Percentiles rank a stretch among this genome's conserved stretches.
These are phyloP conservation scores for Luperina testacea DNA, from an alignment of 2,888 invertebrate genomes.

Conservation along the genomic window DNA sequence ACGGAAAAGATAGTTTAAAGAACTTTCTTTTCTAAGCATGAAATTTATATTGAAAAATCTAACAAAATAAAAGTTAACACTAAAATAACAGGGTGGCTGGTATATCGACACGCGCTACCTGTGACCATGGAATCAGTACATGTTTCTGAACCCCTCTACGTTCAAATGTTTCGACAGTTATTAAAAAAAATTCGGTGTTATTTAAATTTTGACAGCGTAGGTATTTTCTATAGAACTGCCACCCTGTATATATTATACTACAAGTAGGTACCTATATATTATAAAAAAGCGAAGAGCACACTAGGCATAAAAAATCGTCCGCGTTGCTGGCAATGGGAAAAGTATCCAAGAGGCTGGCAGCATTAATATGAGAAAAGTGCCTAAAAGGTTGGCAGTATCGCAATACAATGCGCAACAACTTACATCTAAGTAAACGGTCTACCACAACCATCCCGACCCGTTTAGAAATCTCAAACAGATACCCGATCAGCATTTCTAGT, in stretches of 20 bases:
- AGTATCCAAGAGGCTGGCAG: too few relatives aligned
- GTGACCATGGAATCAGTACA: too few relatives aligned
- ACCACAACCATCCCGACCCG: conserved; percentile 25
- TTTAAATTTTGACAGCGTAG: background rate
- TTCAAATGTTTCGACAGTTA: too few relatives aligned
- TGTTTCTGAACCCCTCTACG: too few relatives aligned
- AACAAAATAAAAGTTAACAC: background rate
- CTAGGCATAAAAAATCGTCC: background rate
- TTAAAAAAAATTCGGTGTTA: background rate
- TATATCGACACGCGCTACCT: too few relatives aligned
- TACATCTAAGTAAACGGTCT: background rate
- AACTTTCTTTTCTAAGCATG: too few relatives aligned
- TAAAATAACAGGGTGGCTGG: background rate
- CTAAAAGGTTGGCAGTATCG: background rate
- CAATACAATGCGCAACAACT: background rate
- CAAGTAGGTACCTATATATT: background rate
- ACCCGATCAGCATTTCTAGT: conserved; percentile 48
- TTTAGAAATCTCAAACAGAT: conserved; percentile 48
- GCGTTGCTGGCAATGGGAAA: background rate
- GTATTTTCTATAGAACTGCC: background rate
- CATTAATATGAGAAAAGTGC: background rate
- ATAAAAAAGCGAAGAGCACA: background rate
- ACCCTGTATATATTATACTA: background rate
- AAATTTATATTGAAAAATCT: background rate
- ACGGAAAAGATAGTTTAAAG: too few relatives aligned